These are phyloP conservation scores for Rhynchonycteris naso DNA, from an alignment of 2,797 vertebrate genomes.

Conservation along the genomic window DNA sequence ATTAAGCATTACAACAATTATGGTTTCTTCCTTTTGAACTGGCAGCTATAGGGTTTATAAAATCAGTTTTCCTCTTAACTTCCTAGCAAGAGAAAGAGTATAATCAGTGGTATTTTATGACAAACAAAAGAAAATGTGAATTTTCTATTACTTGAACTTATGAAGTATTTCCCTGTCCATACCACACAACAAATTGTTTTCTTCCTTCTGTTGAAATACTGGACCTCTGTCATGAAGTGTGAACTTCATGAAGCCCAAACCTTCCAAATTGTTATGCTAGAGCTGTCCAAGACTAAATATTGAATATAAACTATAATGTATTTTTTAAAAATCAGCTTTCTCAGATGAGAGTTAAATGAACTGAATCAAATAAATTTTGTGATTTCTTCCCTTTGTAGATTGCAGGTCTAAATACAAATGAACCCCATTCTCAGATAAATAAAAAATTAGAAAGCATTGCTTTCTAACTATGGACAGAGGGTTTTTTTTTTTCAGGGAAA, in stretches of 20 bases:
- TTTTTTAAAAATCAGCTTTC: slow-evolving; percentile 20
- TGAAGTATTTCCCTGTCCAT: slow-evolving; percentile 1
- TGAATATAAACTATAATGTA: background rate
- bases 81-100: slow-evolving; percentile 35
- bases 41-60: background rate
- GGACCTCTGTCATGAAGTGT: slow-evolving; percentile 33
- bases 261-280: background rate
- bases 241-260: background rate
- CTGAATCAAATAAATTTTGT: slow-evolving; percentile 31
- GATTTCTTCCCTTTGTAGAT: background rate
- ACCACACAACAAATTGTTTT: background rate
- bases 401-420: slow-evolving; percentile 10
- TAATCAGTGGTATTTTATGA: slow-evolving; percentile 46
- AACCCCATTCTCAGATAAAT: background rate
- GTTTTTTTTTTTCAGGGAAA: background rate
- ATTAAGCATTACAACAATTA: slow-evolving; percentile 12
- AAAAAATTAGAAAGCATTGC: slow-evolving; percentile 43
- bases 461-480: background rate
- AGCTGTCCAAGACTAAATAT: background rate
- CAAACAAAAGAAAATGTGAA: slow-evolving; percentile 56
- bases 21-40: slow-evolving; percentile 46
- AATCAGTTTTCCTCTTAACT: background rate
- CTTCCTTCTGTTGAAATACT: background rate
- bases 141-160: slow-evolving; percentile 51
- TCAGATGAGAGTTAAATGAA: slow-evolving; percentile 60